phyloP scores from a whole-genome alignment of 1,140 invertebrate species.

The Zaprionus gabonicus region DNA sequence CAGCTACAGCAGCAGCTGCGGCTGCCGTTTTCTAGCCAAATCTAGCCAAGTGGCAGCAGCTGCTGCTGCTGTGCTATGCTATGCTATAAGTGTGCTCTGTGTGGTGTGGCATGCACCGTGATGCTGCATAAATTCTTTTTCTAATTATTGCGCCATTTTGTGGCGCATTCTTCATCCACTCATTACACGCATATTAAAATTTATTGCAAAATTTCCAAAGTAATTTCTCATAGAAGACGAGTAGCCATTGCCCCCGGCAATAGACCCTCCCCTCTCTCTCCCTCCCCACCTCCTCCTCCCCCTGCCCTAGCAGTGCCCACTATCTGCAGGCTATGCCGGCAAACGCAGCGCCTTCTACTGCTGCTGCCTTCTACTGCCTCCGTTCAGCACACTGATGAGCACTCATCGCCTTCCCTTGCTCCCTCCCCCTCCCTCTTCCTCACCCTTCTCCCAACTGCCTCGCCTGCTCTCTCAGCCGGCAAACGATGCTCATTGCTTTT shows the following conservation, averaged over 20 bases:
- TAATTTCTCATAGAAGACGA: conserved; percentile 80
- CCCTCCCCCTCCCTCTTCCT: background rate
- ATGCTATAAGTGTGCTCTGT: background rate
- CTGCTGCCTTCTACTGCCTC: conserved; percentile 10
- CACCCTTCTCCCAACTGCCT: conserved; percentile 17
- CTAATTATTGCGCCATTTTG: conserved; percentile 70
- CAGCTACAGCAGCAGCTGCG: conserved; percentile 1
- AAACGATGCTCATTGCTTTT: conserved; percentile 72
- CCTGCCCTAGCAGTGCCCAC: background rate
- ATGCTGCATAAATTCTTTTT: conserved; percentile 65
- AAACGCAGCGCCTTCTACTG: background rate
- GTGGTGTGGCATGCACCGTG: conserved; percentile 23
- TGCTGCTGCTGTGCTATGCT: background rate
- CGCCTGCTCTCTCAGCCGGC: conserved; percentile 23
- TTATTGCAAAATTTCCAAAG: conserved; percentile 80
- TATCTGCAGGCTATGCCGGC: conserved; percentile 14
- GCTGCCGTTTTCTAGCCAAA: background rate
- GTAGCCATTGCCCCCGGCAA: conserved; percentile 47
- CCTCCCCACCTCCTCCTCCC: background rate
- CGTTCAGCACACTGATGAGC: conserved; percentile 41
- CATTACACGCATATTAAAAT: conserved; percentile 84
- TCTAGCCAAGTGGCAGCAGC: conserved; percentile 4
- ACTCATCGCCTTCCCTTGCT: conserved; percentile 16
- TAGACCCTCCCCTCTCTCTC: background rate
- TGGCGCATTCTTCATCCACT: conserved; percentile 72